A percentile compares a stretch with the other conserved stretches of the same genome.
phyloP scores from a whole-genome alignment of 2,888 invertebrate species.

The Drosophila affinis region DNA sequence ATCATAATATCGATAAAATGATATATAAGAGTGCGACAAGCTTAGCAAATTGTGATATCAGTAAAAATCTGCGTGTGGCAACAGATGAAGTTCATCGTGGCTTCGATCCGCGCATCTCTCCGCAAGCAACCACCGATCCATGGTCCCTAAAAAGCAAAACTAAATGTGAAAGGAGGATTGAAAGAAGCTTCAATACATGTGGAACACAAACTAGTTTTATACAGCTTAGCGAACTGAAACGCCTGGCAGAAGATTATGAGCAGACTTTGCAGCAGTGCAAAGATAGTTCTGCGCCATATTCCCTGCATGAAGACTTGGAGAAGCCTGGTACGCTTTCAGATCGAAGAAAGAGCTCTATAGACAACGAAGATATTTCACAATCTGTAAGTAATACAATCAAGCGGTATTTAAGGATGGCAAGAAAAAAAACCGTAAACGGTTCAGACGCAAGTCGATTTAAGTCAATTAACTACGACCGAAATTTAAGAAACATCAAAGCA shows the following conservation, averaged over 20 bases:
- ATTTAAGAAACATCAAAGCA: constrained; percentile 92
- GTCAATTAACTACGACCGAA: constrained; percentile 94
- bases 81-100: background rate
- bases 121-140: background rate
- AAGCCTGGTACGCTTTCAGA: constrained; percentile 3
- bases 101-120: background rate
- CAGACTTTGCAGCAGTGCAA: constrained; percentile 10
- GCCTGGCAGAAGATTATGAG: constrained; percentile 75
- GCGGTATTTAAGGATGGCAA: constrained; percentile 92
- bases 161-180: background rate
- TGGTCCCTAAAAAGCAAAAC: background rate
- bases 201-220: constrained; percentile 82
- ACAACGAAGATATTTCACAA: constrained; percentile 93
- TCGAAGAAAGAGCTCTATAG: constrained; percentile 90
- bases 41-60: constrained; percentile 2
- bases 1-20: background rate
- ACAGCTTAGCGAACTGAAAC: constrained; percentile 76
- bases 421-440: constrained; percentile 92
- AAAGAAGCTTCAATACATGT: constrained; percentile 32
- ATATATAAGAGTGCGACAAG: background rate
- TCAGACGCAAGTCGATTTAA: constrained; percentile 90
- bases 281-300: constrained; percentile 46
- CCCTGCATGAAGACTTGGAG: constrained; percentile 76
- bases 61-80: background rate
- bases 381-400: constrained; percentile 95